Evolutionary conservation across 1,140 invertebrate genomes (phyloP).

Genomic region (Hypsibius dujardini): DNA sequence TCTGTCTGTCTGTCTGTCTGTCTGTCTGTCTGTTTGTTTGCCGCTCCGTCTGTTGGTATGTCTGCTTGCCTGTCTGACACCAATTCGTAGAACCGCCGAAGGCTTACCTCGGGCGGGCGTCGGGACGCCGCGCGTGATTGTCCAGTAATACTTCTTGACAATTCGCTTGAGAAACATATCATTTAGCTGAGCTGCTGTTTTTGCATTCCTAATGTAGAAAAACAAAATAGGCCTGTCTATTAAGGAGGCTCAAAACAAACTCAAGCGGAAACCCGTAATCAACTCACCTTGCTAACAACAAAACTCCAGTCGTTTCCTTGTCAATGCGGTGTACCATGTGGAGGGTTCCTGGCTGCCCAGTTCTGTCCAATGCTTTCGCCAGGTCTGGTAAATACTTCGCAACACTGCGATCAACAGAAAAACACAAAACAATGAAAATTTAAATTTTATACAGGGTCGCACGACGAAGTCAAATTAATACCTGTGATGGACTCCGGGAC

Average conservation of each 20-base stretch:
- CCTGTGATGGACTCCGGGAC: conserved; percentile 15
- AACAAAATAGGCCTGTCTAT: too few species aligned
- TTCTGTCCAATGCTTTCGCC: conserved; percentile 23
- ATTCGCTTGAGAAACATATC: conserved; percentile 34
- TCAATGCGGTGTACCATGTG: conserved; percentile 39
- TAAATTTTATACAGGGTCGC: too few species aligned
- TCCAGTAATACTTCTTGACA: conserved; percentile 38
- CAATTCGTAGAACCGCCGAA: too few species aligned
- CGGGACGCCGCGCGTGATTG: conserved; percentile 38
- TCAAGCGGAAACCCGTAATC: too few species aligned
- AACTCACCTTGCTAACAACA: conserved; percentile 32
- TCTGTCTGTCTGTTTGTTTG: too few species aligned
- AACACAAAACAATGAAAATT: too few species aligned
- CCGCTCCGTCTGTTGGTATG: too few species aligned
- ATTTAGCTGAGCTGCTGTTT: conserved; percentile 31
- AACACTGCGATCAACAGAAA: conserved; percentile 29
- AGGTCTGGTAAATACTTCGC: conserved; percentile 32
- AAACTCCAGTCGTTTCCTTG: conserved; percentile 37
- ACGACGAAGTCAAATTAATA: too few species aligned
- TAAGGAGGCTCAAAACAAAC: too few species aligned
- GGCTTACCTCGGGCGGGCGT: conserved; percentile 31
- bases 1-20: conserved; percentile 21
- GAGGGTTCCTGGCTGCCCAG: conserved; percentile 27
- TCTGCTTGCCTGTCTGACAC: too few species aligned
- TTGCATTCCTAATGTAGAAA: too few species aligned